Percentiles rank a stretch among this genome's conserved stretches.
Conservation (phyloP, 2,797 vertebrate genomes). For the Sylvia borin region DNA sequence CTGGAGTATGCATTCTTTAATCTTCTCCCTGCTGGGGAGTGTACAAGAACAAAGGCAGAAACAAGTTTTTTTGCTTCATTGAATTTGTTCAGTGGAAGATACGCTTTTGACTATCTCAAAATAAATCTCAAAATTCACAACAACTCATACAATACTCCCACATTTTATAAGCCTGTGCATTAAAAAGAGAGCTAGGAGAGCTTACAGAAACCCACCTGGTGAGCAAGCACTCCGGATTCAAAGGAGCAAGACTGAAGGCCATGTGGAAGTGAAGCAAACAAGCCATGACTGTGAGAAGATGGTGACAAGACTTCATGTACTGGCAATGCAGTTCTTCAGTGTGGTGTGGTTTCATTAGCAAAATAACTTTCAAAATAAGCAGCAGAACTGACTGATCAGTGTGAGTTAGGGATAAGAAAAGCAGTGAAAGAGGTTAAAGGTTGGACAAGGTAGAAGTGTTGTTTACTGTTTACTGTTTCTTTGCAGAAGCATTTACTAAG, state of each 20-base stretch:
- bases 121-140: conserved; percentile 64
- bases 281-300: not conserved
- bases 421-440: not conserved
- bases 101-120: conserved; percentile 59
- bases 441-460: not conserved
- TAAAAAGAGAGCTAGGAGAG: conserved; percentile 22
- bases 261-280: not conserved
- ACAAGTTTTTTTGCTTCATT: conserved; percentile 55
- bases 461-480: not conserved
- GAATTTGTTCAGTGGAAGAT: conserved; percentile 66
- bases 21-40: conserved; percentile 58
- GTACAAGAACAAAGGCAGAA: conserved; percentile 57
- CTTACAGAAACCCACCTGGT: conserved; percentile 45
- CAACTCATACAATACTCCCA: conserved; percentile 52
- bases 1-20: conserved; percentile 65
- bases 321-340: not conserved
- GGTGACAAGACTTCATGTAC: not conserved
- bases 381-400: not conserved
- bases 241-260: not conserved
- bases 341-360: not conserved
- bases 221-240: conserved; percentile 1
- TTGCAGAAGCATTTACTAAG: not conserved
- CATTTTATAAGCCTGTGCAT: conserved; percentile 12
- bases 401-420: not conserved
- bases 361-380: not conserved